These are phyloP conservation scores for Selene dorsalis DNA, from an alignment of 2,797 vertebrate species.

Conservation along the genomic window DNA sequence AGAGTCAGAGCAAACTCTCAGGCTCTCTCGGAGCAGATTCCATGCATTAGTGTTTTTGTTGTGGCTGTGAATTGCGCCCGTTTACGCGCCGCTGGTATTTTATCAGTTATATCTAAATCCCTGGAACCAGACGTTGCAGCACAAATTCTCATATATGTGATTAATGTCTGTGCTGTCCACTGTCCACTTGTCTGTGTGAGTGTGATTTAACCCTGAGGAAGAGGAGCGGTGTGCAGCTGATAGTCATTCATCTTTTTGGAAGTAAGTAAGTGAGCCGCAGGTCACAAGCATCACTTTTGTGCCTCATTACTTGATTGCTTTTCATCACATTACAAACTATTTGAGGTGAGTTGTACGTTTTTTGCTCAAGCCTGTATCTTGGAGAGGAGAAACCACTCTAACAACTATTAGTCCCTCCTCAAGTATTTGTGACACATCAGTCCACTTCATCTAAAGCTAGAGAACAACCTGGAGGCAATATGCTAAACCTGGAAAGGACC, in stretches of 20 bases:
- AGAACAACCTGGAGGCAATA: constrained; percentile 3
- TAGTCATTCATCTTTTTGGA: background rate
- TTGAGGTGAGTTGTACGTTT: background rate
- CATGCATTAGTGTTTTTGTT: background rate
- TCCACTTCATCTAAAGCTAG: constrained; percentile 3
- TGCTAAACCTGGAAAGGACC: background rate
- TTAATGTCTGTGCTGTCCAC: background rate
- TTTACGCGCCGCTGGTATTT: constrained; percentile 4
- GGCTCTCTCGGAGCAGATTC: constrained; percentile 6
- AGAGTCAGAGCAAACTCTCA: background rate
- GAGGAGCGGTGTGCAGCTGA: background rate
- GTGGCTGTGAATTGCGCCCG: constrained; percentile 4
- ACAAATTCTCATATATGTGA: constrained; percentile 12
- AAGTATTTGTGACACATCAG: background rate
- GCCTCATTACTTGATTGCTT: background rate
- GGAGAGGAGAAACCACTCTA: background rate
- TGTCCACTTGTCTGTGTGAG: background rate
- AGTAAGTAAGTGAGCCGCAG: background rate
- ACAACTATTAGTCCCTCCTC: background rate
- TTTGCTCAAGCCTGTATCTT: background rate
- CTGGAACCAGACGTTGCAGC: constrained; percentile 21
- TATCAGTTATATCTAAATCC: background rate
- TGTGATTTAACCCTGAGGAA: background rate
- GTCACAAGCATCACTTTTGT: background rate
- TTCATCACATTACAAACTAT: constrained; percentile 10